These are phyloP conservation scores for Danio aesculapii DNA, from an alignment of 2,797 vertebrate species.

Conservation along the genomic window DNA sequence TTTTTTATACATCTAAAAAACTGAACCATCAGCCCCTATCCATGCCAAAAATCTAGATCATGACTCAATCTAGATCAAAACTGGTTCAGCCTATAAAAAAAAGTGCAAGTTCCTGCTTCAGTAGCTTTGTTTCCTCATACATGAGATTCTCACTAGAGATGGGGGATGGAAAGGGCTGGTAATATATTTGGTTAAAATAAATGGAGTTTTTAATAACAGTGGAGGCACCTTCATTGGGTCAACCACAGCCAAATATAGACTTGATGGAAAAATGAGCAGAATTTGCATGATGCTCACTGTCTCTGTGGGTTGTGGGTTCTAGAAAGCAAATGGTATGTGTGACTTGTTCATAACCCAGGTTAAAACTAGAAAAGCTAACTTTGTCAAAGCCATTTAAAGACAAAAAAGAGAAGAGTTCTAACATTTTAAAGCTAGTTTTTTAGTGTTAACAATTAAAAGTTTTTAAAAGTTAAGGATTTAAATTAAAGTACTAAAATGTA, in stretches of 20 bases:
- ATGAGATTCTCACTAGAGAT: conserved; percentile 9
- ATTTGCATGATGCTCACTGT: conserved; percentile 21
- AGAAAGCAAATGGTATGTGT: conserved; percentile 12
- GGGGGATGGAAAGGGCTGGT: conserved; percentile 10
- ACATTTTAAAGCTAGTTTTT: background rate
- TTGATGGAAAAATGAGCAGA: conserved; percentile 43
- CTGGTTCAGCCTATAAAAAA: no score
- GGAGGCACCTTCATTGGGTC: conserved; percentile 33
- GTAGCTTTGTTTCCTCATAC: conserved; percentile 4
- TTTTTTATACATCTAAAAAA: no score
- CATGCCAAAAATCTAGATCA: no score
- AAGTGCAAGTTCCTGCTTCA: background rate
- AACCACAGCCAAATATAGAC: conserved; percentile 46
- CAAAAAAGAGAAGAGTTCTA: background rate
- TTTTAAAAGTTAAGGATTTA: background rate
- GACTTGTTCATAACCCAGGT: background rate
- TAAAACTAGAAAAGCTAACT: background rate
- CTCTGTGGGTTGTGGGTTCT: conserved; percentile 32
- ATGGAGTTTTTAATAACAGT: conserved; percentile 34
- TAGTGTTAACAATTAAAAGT: background rate
- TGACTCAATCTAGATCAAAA: no score
- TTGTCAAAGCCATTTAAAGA: background rate
- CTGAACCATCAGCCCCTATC: no score
- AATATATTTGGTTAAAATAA: conserved; percentile 40
- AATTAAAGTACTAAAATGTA: no score